Conservation (phyloP, 2,888 invertebrate genomes). For the Drosophila affinis region DNA sequence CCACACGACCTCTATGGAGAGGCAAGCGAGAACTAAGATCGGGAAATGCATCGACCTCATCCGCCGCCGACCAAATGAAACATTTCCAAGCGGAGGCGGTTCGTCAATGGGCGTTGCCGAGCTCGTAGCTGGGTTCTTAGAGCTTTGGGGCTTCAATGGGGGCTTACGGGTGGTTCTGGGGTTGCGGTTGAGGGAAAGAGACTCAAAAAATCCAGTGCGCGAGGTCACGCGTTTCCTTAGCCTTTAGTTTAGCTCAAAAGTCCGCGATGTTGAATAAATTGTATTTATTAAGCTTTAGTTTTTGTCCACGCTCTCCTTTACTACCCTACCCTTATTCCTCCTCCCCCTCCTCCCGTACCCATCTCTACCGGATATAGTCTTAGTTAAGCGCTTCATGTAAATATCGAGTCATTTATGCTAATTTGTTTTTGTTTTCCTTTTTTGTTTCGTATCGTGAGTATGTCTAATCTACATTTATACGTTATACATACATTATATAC, state of each 20-base stretch:
- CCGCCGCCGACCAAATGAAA: constrained; percentile 1
- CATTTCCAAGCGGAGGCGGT: constrained; percentile 6
- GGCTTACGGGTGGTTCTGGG: constrained; percentile 4
- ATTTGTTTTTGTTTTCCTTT: constrained; percentile 42
- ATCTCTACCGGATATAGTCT: constrained; percentile 51
- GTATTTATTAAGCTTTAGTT: constrained; percentile 67
- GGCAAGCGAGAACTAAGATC: constrained; percentile 27
- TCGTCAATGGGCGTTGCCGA: constrained; percentile 61
- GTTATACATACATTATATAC: neutral
- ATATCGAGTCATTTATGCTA: constrained; percentile 80
- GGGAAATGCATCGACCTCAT: constrained; percentile 8
- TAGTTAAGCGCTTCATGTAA: constrained; percentile 74
- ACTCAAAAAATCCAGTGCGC: neutral
- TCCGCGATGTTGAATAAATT: constrained; percentile 30
- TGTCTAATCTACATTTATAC: constrained; percentile 22
- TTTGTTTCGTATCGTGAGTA: constrained; percentile 33
- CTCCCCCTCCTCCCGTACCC: neutral
- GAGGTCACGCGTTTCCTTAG: constrained; percentile 42
- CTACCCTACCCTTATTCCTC: neutral
- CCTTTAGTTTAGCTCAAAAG: constrained; percentile 59
- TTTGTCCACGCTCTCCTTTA: constrained; percentile 20
- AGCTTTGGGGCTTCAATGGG: constrained; percentile 5
- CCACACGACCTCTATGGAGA: constrained; percentile 29
- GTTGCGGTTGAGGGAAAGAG: neutral
- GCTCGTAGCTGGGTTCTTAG: constrained; percentile 48